phyloP scores from a whole-genome alignment of 2,113 vertebrate species.

The Dasyprocta punctata region DNA sequence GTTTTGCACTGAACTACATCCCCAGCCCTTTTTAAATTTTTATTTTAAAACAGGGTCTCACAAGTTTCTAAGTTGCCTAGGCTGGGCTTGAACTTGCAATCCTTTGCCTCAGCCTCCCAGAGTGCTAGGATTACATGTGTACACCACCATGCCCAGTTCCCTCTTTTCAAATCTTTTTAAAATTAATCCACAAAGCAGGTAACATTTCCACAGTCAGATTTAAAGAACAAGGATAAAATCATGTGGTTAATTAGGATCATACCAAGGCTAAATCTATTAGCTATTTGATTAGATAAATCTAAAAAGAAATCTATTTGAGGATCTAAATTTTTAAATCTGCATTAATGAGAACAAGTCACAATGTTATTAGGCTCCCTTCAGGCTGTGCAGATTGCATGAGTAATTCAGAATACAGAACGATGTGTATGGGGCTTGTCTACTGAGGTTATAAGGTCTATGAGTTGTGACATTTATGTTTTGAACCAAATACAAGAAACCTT shows the following conservation, averaged over 20 bases:
- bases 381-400: neutral
- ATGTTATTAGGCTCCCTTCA: neutral
- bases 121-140: neutral
- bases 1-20: neutral
- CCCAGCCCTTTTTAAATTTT: neutral
- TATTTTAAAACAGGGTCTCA: neutral
- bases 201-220: neutral
- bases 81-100: neutral
- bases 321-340: neutral
- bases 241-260: neutral
- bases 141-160: neutral
- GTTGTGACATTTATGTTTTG: neutral
- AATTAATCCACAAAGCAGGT: constrained; percentile 25
- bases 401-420: neutral
- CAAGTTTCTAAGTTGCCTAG: neutral
- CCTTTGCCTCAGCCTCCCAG: neutral
- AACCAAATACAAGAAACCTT: constrained; percentile 5
- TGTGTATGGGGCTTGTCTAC: neutral
- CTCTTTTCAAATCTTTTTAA: neutral
- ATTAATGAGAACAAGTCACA: neutral
- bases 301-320: neutral
- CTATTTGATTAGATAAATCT: neutral
- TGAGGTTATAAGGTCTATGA: neutral
- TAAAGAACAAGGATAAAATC: constrained; percentile 34
- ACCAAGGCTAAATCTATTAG: constrained; percentile 13